These are phyloP conservation scores for Macaca nemestrina DNA, from an alignment of 2,113 vertebrate genomes.

Conservation along the genomic window DNA sequence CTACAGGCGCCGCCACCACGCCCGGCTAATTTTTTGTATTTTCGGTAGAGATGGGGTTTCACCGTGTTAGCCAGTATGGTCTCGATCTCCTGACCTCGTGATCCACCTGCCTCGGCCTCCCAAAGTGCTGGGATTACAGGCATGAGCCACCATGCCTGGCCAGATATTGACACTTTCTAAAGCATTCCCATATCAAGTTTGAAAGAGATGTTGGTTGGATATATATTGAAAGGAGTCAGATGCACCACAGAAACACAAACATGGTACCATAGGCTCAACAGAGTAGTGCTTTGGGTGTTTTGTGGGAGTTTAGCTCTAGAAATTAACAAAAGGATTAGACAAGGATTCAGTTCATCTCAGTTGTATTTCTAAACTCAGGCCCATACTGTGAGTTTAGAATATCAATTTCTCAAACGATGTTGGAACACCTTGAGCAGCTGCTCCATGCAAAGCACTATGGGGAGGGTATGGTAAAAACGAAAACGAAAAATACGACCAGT, in stretches of 20 bases:
- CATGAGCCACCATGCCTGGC: rapidly evolving
- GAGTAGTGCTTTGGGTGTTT: background rate
- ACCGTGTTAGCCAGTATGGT: rapidly evolving
- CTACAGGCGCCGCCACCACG: no score
- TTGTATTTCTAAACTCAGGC: background rate
- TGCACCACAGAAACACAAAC: background rate
- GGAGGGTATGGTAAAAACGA: background rate
- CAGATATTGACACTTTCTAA: background rate
- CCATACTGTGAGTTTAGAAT: background rate
- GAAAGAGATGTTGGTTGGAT: background rate
- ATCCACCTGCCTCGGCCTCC: rapidly evolving
- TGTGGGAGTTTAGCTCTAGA: background rate
- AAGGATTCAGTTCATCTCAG: no score
- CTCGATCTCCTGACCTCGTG: no score
- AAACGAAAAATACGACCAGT: background rate
- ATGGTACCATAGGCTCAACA: background rate
- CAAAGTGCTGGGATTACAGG: no score
- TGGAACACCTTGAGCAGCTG: background rate
- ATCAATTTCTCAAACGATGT: background rate
- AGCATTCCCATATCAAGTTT: background rate
- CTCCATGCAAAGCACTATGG: background rate
- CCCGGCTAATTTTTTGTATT: no score
- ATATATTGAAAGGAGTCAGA: background rate
- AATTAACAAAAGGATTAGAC: background rate
- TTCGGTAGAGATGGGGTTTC: no score